phyloP scores from a whole-genome alignment of 2,797 vertebrate genomes.

The Neostethus bicornis region DNA sequence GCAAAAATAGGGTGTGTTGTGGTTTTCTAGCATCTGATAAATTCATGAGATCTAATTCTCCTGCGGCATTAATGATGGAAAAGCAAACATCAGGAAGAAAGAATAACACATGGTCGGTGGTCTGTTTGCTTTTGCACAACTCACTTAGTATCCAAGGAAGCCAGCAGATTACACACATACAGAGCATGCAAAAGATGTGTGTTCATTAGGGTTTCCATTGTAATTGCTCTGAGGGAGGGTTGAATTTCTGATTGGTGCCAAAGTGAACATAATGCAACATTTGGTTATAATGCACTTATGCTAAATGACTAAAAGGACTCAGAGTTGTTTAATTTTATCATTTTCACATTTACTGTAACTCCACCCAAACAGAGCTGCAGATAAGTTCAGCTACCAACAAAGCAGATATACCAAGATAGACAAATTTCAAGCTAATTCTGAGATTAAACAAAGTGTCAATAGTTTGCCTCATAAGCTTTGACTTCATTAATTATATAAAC shows the following conservation, averaged over 20 bases:
- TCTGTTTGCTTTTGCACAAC: conserved; percentile 43
- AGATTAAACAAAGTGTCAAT: not conserved
- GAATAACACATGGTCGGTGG: conserved; percentile 26
- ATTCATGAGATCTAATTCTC: conserved; percentile 9
- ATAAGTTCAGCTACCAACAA: conserved; percentile 17
- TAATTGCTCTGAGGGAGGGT: conserved; percentile 1
- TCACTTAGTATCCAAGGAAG: conserved; percentile 55
- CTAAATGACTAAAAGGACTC: conserved; percentile 33
- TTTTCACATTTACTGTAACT: conserved; percentile 39
- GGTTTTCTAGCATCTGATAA: conserved; percentile 5
- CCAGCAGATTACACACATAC: conserved; percentile 7
- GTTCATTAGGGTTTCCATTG: conserved; percentile 14
- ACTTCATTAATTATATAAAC: not conserved
- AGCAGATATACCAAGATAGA: conserved; percentile 7
- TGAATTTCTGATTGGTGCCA: not conserved
- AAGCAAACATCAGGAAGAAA: conserved; percentile 44
- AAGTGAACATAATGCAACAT: conserved; percentile 15
- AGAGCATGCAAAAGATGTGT: not conserved
- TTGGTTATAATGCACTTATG: not conserved
- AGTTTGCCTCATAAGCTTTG: not conserved
- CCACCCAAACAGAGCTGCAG: conserved; percentile 37
- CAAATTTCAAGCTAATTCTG: not conserved
- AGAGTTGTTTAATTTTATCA: conserved; percentile 54
- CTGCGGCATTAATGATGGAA: conserved; percentile 19
- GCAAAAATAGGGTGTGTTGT: not conserved